Evolutionary conservation across 1,140 invertebrate species (phyloP).

Genomic region (Hetaerina americana): DNA sequence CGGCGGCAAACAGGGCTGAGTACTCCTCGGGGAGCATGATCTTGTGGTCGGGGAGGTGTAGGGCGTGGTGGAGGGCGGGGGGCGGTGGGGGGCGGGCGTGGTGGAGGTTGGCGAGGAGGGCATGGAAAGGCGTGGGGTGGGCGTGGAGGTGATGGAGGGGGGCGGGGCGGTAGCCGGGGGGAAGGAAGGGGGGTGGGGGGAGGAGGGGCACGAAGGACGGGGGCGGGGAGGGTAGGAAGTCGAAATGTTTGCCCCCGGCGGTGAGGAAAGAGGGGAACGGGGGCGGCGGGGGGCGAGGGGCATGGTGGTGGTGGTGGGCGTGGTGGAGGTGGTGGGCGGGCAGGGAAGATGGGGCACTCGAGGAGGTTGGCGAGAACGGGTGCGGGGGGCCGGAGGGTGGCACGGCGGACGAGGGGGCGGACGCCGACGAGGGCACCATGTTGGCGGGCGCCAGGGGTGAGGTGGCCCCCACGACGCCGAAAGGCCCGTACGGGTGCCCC

Average conservation of each 20-base stretch:
- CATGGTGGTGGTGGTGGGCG: not conserved
- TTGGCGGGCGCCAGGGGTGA: slow-evolving; percentile 27
- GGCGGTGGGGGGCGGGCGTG: not conserved
- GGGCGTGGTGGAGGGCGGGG: not conserved
- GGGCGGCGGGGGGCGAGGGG: slow-evolving; percentile 33
- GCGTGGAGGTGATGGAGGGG: slow-evolving; percentile 10
- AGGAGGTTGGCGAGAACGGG: slow-evolving; percentile 18
- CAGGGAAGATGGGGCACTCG: too few species aligned
- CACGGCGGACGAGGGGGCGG: slow-evolving; percentile 11
- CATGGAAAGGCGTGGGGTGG: slow-evolving; percentile 7
- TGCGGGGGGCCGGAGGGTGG: slow-evolving; percentile 27
- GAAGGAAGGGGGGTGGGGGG: slow-evolving; percentile 20
- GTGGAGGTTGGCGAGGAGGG: not conserved
- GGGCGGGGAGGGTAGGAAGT: not conserved
- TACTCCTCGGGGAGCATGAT: not conserved
- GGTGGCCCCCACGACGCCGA: slow-evolving; percentile 23
- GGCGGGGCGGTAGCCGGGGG: slow-evolving; percentile 22
- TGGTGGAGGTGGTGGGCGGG: slow-evolving; percentile 33
- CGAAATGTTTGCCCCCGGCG: slow-evolving; percentile 11
- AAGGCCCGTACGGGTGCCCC: slow-evolving; percentile 79
- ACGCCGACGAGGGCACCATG: slow-evolving; percentile 34
- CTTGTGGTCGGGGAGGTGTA: slow-evolving; percentile 1
- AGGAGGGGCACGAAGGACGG: slow-evolving; percentile 50
- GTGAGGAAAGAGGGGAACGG: slow-evolving; percentile 38
- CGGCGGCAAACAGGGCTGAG: slow-evolving; percentile 10